phyloP scores from a whole-genome alignment of 2,113 vertebrate genomes.

The Engystomops pustulosus region DNA sequence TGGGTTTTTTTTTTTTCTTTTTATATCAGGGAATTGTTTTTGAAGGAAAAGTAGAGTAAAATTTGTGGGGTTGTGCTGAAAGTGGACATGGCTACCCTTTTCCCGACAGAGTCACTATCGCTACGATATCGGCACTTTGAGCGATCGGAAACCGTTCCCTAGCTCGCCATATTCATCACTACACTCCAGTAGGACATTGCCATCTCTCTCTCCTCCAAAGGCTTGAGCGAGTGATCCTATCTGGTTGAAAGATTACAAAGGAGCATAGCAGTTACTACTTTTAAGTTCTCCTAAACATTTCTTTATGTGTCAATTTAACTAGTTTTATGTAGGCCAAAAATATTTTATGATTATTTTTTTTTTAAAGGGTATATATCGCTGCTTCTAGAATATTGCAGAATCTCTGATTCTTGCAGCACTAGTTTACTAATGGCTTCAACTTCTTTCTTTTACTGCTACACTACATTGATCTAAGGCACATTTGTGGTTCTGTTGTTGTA shows the following conservation, averaged over 20 bases:
- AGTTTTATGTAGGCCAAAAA: slow-evolving; percentile 31
- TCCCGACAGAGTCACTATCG: slow-evolving; percentile 5
- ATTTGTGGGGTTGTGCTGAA: slow-evolving; percentile 60
- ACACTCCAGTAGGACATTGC: slow-evolving; percentile 6
- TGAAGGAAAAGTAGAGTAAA: slow-evolving; percentile 61
- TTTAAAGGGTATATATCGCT: slow-evolving; percentile 16
- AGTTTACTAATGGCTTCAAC: neutral
- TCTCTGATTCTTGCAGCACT: slow-evolving; percentile 11
- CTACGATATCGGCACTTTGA: neutral
- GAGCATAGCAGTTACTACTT: neutral
- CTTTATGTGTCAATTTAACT: slow-evolving; percentile 18
- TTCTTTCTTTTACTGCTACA: neutral
- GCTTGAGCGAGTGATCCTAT: slow-evolving; percentile 17
- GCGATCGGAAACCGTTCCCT: slow-evolving; percentile 34
- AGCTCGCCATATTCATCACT: neutral
- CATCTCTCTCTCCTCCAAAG: neutral
- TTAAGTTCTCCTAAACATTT: slow-evolving; percentile 16
- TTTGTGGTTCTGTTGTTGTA: neutral
- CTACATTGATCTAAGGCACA: neutral
- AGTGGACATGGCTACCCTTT: slow-evolving; percentile 8
- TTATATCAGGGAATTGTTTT: slow-evolving; percentile 62
- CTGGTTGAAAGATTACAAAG: neutral
- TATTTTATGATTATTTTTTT: neutral
- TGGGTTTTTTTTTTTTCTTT: slow-evolving; percentile 61
- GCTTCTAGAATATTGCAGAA: neutral